Base-by-base conservation (phyloP, 2,797 vertebrate genomes). In the Microctenopoma stevenorrisi region DNA sequence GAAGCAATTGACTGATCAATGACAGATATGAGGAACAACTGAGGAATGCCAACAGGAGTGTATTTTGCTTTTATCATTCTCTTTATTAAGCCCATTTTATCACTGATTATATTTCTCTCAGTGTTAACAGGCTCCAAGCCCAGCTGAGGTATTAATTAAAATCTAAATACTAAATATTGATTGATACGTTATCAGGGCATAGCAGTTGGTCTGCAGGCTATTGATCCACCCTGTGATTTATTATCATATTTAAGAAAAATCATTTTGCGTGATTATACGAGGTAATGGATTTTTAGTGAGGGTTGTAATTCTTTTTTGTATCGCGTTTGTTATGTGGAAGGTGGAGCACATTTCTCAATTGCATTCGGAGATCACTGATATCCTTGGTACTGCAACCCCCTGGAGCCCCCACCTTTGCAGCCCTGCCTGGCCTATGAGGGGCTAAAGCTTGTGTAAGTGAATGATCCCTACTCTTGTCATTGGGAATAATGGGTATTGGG, bases 141-240 rank as follows among this genome's bases (percentile, higher is more conserved):
- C 91, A 76, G 86, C 92, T 88, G 86, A 94, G 89, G 96, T 97
- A 98, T 98, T 97, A 96, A 97, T 98, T 98, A 97, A 97, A 97
- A 98, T 98, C 96, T 97, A 98, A 99, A 98, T 98, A 97, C 96
- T 97, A 97, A 97, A 96, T 99, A 99, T 99, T 99, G 97, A 99
- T 97, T 97, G 96, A 98, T 98, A 95, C 90, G 94, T 98, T 99
- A 99, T 99, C 97, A 97, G 97, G 91, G 92, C 92, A 85, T 86
- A 95, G 95, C 97, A 99, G 96, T 97, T 96, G 96, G 95, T 92
- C 92, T 77, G 91, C 93, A 92, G 93, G 93, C 94, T 94, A 98
- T 98, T 95, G 97, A 99, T 98, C 96, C 94, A 87, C 89, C 83
- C 94, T 87, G 96, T 99, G 97, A 99, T 99, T 98, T 98, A 99